A percentile compares a stretch with the other conserved stretches of the same genome.
Evolutionary conservation across 2,888 invertebrate genomes (phyloP).

Genomic region (Parelbella ahira): DNA sequence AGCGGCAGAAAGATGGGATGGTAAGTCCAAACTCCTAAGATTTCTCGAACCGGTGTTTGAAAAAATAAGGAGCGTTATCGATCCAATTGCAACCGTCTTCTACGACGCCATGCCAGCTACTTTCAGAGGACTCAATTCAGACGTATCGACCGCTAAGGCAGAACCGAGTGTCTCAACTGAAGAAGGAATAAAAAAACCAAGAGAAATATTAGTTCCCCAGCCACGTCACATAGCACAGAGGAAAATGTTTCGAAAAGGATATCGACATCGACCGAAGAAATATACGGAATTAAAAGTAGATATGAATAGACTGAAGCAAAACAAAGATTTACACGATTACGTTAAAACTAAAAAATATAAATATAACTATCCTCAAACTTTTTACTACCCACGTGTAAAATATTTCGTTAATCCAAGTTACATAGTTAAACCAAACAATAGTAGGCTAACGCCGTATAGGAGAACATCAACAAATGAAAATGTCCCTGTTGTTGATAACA

Average conservation of each 20-base stretch:
- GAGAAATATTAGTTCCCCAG: constrained; percentile 64
- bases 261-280: constrained; percentile 58
- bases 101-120: constrained; percentile 67
- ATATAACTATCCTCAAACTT: constrained; percentile 65
- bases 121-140: constrained; percentile 63
- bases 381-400: constrained; percentile 67
- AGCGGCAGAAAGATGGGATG: constrained; percentile 75
- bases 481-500: constrained; percentile 15
- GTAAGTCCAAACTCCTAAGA: constrained; percentile 74
- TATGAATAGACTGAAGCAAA: constrained; percentile 62
- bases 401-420: constrained; percentile 62
- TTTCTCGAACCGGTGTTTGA: constrained; percentile 68
- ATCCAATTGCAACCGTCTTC: constrained; percentile 65
- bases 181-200: constrained; percentile 53
- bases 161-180: constrained; percentile 41
- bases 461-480: constrained; percentile 38
- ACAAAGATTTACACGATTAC: constrained; percentile 70
- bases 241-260: constrained; percentile 56
- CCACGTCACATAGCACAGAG: constrained; percentile 68
- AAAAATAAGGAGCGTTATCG: constrained; percentile 56
- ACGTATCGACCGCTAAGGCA: constrained; percentile 54
- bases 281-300: constrained; percentile 62
- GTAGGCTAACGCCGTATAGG: constrained; percentile 49
- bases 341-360: constrained; percentile 73
- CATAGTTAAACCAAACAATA: constrained; percentile 49